Percentiles rank a stretch among this genome's conserved stretches.
Conservation (phyloP, 2,797 vertebrate genomes). For the Acanthornis magna region DNA sequence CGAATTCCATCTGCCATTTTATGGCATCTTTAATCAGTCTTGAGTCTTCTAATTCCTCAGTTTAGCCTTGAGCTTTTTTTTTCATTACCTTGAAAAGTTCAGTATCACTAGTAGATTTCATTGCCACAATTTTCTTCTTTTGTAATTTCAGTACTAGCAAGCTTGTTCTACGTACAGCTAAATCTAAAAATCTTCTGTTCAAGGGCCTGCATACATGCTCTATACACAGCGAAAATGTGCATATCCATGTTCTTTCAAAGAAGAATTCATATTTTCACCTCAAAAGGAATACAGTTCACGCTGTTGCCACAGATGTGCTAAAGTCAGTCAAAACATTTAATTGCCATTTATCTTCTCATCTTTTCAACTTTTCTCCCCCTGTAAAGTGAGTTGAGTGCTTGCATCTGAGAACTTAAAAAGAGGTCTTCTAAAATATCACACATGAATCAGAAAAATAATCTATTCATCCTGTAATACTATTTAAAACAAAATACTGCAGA, state of each 20-base stretch:
- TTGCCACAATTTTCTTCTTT: background rate
- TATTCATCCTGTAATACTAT: background rate
- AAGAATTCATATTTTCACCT: background rate
- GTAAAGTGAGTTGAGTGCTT: background rate
- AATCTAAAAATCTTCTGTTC: background rate
- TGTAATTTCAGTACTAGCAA: background rate
- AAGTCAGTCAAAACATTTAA: background rate
- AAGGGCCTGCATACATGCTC: background rate
- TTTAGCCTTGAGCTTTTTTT: background rate
- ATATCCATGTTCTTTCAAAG: background rate
- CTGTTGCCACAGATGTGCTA: background rate
- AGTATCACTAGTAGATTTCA: background rate
- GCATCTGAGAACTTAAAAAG: background rate
- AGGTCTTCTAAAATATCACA: background rate
- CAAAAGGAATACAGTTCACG: background rate
- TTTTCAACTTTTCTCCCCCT: too few relatives aligned
- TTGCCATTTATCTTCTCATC: background rate
- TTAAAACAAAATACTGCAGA: background rate
- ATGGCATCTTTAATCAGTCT: background rate
- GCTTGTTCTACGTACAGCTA: background rate
- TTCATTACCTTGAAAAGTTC: background rate
- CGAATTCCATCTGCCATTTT: background rate
- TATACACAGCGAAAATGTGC: background rate
- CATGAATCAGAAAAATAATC: background rate
- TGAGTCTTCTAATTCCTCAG: background rate